Base-by-base conservation (phyloP, 2,113 vertebrate species). In the Odontophorus gujanensis region DNA sequence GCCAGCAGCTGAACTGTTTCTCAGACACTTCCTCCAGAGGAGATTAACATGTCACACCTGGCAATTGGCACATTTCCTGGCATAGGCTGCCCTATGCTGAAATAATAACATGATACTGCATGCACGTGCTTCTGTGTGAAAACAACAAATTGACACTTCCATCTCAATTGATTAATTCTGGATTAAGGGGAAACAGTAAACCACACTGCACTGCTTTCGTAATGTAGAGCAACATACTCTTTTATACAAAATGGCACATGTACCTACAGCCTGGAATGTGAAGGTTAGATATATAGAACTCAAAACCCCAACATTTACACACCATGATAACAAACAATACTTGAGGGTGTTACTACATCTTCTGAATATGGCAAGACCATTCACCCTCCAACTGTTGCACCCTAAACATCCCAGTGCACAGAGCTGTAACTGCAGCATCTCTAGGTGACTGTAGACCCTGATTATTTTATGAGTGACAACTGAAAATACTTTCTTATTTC, bases 381-480 rank as follows among this genome's bases (percentile, higher is more conserved):
- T 58, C 16, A 88, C 2, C 2, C 8, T n/a, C 22, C 11, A 3
- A 5, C 12, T 48, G 43, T 34, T 50, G 30, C 15, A 22, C 17
- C 26, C 38, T 24, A 55, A 55, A 25, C 65, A 2, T 69, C 34
- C 21, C 0, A 0, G 11, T 0, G 0, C 7, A 42, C 17, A 45
- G 38, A 76, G 34, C 34, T 55, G 13, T 68, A 61, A 65, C n/a
- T 1, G 2, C 19, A 32, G 19, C 3, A 1, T 32, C 36, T 0
- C 1, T 43, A 34, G 8, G 36, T 38, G 38, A 61, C 28, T 59
- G 11, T 25, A 40, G 19, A 8, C 12, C 38, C 57, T 77, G 45
- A 3, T 32, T n/a, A 7, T 34, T 81, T 40, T 1, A 1, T 51
- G 42, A 30, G 36, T n/a, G 12, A 72, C 36, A 59, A 40, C 26